phyloP scores from a whole-genome alignment of 2,888 invertebrate genomes.

The Diachrysia chrysitis region DNA sequence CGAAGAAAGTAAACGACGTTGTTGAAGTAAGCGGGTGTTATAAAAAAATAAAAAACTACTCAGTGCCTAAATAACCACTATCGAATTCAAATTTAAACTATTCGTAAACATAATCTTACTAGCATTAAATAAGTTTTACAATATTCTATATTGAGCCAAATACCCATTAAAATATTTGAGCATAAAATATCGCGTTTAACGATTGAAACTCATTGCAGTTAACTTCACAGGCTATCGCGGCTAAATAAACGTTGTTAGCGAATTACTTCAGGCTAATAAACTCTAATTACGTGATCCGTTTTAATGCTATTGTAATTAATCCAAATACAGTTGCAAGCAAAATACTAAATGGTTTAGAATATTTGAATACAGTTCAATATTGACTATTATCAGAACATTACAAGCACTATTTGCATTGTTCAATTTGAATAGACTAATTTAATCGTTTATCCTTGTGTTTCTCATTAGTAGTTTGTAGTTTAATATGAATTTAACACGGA shows the following conservation, averaged over 20 bases:
- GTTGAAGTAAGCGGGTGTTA: no score
- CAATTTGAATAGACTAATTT: neutral
- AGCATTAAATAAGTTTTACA: neutral
- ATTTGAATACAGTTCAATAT: neutral
- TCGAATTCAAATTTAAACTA: neutral
- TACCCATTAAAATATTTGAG: neutral
- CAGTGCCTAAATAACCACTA: neutral
- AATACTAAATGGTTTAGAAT: neutral
- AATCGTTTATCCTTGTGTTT: neutral
- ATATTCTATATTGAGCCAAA: neutral
- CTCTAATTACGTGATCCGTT: constrained; percentile 20
- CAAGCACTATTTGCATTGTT: neutral
- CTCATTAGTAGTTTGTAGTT: neutral
- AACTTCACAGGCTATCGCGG: constrained; percentile 19
- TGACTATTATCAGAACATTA: neutral
- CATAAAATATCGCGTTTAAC: constrained; percentile 5
- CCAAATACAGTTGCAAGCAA: neutral
- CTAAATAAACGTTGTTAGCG: constrained; percentile 16
- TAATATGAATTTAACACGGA: neutral
- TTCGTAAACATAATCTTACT: neutral
- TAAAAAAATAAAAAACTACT: neutral
- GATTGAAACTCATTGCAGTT: constrained; percentile 10
- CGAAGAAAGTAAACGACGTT: no score
- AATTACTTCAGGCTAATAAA: constrained; percentile 25
- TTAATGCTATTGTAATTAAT: constrained; percentile 17